Conservation (phyloP, 2,888 invertebrate species). For the Lepidocyrtinus sp. region DNA sequence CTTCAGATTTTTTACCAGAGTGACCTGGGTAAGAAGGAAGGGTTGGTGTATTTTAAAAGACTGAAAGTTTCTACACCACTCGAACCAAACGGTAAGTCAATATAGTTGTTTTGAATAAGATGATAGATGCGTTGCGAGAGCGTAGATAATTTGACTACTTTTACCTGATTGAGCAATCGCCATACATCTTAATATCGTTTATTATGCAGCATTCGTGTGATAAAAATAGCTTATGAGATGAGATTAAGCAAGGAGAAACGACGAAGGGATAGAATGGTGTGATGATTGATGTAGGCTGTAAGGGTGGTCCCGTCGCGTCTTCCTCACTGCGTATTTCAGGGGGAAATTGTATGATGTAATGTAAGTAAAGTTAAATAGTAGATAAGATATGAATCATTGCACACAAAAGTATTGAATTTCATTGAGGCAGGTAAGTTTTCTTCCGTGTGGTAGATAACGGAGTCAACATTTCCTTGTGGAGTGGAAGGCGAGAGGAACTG, state of each 20-base stretch:
- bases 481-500: conserved; percentile 4
- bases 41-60: background rate
- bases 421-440: conserved; percentile 27
- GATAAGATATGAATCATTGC: background rate
- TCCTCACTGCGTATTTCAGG: background rate
- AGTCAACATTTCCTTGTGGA: background rate
- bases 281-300: conserved; percentile 42
- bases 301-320: conserved; percentile 34
- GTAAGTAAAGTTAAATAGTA: background rate
- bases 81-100: background rate
- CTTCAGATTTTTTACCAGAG: conserved; percentile 26
- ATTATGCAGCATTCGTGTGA: conserved; percentile 1
- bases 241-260: background rate
- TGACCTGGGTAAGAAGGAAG: conserved; percentile 5
- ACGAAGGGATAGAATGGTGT: conserved; percentile 25
- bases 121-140: background rate
- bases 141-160: background rate
- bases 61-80: too few species aligned
- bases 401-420: conserved; percentile 10
- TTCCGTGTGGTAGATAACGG: conserved; percentile 20
- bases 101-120: background rate
- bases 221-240: background rate
- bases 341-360: background rate
- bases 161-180: background rate
- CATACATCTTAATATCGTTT: background rate